Conservation (phyloP, 2,888 invertebrate genomes). For the Selenia dentaria region DNA sequence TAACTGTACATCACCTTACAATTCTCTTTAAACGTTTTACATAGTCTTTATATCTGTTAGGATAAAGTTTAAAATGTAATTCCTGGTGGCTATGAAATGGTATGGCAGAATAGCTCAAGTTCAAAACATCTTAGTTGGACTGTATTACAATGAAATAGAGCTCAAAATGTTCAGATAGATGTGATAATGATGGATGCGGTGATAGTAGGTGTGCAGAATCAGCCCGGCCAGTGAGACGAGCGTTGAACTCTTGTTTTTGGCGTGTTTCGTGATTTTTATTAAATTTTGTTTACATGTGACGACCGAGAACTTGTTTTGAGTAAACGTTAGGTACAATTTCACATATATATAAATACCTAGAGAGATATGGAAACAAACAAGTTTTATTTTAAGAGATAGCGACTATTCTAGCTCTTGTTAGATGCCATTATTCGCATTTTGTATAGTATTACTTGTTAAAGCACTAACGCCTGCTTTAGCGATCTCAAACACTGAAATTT, state of each 20-base stretch:
- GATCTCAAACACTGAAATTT: no score
- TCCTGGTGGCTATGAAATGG: background rate
- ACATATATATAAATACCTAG: no score
- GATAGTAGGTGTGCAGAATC: slow-evolving; percentile 42
- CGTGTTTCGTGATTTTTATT: slow-evolving; percentile 23
- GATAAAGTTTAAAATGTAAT: background rate
- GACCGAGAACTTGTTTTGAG: background rate
- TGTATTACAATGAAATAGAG: slow-evolving; percentile 23
- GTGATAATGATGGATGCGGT: slow-evolving; percentile 22
- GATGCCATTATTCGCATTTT: no score
- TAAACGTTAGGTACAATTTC: no score
- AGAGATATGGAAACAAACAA: no score
- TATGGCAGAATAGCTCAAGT: background rate
- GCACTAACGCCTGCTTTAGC: no score
- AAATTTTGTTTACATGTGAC: slow-evolving; percentile 4
- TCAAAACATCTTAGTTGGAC: background rate
- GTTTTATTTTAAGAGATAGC: no score
- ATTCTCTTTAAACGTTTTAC: background rate
- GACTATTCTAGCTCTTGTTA: no score
- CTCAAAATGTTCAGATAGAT: background rate
- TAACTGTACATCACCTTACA: slow-evolving; percentile 39
- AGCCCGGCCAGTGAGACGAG: slow-evolving; percentile 41
- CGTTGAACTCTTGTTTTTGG: slow-evolving; percentile 46
- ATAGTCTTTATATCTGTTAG: background rate
- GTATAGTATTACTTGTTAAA: no score